Conservation (phyloP, 2,113 vertebrate species). For the Toxotes chatareus region DNA sequence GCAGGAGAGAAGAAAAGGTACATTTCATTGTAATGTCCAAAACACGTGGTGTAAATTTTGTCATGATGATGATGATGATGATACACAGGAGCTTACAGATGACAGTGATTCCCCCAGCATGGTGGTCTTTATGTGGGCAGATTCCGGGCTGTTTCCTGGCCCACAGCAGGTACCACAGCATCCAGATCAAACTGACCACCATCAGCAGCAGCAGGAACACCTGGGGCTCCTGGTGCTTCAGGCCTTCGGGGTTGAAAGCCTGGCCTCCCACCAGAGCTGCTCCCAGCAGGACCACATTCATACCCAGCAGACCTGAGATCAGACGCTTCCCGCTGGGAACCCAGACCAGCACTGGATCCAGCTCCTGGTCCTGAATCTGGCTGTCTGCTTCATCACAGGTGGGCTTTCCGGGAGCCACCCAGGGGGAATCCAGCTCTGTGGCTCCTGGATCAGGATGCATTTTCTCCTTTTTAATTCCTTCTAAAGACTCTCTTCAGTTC, state of each 20-base stretch:
- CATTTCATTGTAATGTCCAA: neutral
- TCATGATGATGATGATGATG: neutral
- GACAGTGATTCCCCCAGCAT: constrained; percentile 86
- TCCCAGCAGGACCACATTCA: constrained; percentile 91
- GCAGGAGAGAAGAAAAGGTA: neutral
- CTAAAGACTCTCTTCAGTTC: neutral
- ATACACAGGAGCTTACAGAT: constrained; percentile 39
- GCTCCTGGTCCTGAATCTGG: neutral
- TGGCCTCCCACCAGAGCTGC: constrained; percentile 87
- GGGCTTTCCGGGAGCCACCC: neutral
- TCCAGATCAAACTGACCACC: constrained; percentile 85
- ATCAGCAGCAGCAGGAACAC: constrained; percentile 88
- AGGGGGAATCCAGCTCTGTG: neutral
- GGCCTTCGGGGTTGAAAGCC: constrained; percentile 81
- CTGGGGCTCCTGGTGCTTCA: constrained; percentile 83
- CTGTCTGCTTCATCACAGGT: neutral
- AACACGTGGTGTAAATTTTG: rapidly evolving
- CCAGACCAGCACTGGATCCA: constrained; percentile 64
- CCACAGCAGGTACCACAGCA: constrained; percentile 84
- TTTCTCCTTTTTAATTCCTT: neutral
- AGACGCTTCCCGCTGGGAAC: constrained; percentile 85
- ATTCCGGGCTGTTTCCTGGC: constrained; percentile 75
- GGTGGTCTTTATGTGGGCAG: constrained; percentile 84
- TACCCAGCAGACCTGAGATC: constrained; percentile 89
- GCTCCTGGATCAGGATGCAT: constrained; percentile 29